Percentiles rank a stretch among this genome's conserved stretches.
Evolutionary conservation across 23 tunicate species (phyloP).

Genomic region (Halocynthia aurantium): DNA sequence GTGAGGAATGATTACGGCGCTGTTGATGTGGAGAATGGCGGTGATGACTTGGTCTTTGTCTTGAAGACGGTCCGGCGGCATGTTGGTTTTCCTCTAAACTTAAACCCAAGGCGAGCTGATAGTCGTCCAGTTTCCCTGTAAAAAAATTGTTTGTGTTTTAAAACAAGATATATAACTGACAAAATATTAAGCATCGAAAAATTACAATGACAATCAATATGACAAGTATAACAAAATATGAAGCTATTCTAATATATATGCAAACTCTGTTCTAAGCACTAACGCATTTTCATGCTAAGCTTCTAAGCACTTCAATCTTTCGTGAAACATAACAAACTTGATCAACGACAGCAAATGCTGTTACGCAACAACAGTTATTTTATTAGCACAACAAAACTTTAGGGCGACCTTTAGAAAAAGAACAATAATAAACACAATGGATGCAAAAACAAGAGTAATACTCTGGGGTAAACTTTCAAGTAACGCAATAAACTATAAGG

Average conservation of each 20-base stretch:
- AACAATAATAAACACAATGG: too few relatives aligned
- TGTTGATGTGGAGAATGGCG: constrained; percentile 14
- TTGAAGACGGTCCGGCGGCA: neutral
- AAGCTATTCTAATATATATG: too few relatives aligned
- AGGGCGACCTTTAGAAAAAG: too few relatives aligned
- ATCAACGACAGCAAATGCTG: too few relatives aligned
- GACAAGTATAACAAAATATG: neutral
- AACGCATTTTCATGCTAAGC: neutral
- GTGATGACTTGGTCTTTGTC: neutral
- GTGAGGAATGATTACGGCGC: neutral
- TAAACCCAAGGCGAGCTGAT: neutral
- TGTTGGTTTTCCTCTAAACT: neutral
- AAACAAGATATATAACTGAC: neutral
- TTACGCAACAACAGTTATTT: too few relatives aligned
- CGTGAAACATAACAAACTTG: too few relatives aligned
- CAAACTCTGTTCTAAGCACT: neutral
- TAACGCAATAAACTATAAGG: too few relatives aligned
- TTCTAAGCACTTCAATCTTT: neutral
- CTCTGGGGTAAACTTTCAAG: too few relatives aligned
- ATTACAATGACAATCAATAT: neutral
- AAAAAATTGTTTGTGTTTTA: neutral
- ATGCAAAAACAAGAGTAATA: too few relatives aligned
- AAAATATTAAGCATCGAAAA: neutral
- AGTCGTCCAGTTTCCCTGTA: neutral
- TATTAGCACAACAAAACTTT: too few relatives aligned